Base-by-base conservation (phyloP, 2,888 invertebrate species). In the Gymnoscelis rufifasciata region DNA sequence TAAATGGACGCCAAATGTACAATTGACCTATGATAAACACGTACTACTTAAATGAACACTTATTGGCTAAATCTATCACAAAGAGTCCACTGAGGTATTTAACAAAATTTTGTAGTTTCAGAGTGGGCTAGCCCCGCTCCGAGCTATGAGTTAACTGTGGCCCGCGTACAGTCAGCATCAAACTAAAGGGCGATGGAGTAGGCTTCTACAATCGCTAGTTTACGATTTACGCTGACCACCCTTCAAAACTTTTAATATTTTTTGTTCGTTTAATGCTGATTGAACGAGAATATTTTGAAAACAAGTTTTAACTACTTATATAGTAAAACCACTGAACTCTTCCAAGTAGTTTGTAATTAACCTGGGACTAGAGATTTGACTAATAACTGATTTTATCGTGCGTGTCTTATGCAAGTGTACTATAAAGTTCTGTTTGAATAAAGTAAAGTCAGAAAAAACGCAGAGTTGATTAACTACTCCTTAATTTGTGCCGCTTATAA, bases 11-110 rank as follows among this genome's bases (percentile, higher is more conserved):
- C 71, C 76, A 79, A 82, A 70, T 73, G 75, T 79, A 78, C 69
- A 84, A 83, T 83, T 84, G 78, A 86, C 84, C 78, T 81, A 81
- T 43, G 58, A 67, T 75, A 38, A 49, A 78, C 69, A 78, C 68
- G 67, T 78, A 77, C 69, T 81, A 19, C 19, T 19, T 19, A 78
- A 73, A 76, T 86, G 87, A 87, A 88, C 87, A 88, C 87, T 84
- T 87, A 88, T 74, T 74, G 86, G 86, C 86, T 87, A 87, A 79
- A 81, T 77, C 83, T 86, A 87, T 86, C 84, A 87, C 86, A 87
- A 79, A 80, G 71, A 81, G 78, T 80, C 76, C 82, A 79, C 79
- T 83, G 87, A 87, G 86, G 86, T 87, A 83, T 78, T 82, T 75
- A 67, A 80, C 75, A 80, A 69, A 76, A 79, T 69, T 69, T 62